These are phyloP conservation scores for Eumeta japonica DNA, from an alignment of 1,140 invertebrate genomes.

Conservation along the genomic window DNA sequence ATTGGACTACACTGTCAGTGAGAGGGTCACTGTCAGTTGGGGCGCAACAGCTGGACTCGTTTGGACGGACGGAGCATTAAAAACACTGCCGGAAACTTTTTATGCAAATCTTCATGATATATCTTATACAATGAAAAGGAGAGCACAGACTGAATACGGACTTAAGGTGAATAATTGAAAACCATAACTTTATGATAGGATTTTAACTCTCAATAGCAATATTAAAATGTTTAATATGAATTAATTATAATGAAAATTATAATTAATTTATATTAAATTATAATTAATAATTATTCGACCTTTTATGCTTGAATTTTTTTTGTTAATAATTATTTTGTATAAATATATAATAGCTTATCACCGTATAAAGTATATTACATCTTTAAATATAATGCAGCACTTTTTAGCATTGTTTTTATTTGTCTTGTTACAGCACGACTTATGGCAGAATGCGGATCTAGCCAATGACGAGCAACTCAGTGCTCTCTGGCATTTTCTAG, in stretches of 20 bases:
- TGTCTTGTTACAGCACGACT: slow-evolving; percentile 49
- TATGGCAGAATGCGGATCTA: slow-evolving; percentile 67
- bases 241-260: too few species aligned
- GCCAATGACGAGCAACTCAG: slow-evolving; percentile 65
- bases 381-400: too few species aligned
- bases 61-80: slow-evolving; percentile 73
- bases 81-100: slow-evolving; percentile 60
- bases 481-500: slow-evolving; percentile 74
- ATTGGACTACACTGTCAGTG: slow-evolving; percentile 73
- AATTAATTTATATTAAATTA: too few species aligned
- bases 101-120: slow-evolving; percentile 67
- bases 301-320: too few species aligned
- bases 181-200: slow-evolving; percentile 7
- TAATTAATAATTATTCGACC: too few species aligned
- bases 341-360: too few species aligned
- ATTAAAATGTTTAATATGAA: too few species aligned
- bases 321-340: too few species aligned
- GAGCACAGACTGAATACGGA: slow-evolving; percentile 76
- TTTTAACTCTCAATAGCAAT: too few species aligned
- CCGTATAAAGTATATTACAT: too few species aligned
- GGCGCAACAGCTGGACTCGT: slow-evolving; percentile 67
- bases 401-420: slow-evolving; percentile 1
- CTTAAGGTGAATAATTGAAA: slow-evolving; percentile 60
- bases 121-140: slow-evolving; percentile 68
- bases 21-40: slow-evolving; percentile 81